Evolutionary conservation across 1,140 invertebrate species (phyloP), one percentile per base, ranked within the genome.

Genomic region (Colletes latitarsis): DNA sequence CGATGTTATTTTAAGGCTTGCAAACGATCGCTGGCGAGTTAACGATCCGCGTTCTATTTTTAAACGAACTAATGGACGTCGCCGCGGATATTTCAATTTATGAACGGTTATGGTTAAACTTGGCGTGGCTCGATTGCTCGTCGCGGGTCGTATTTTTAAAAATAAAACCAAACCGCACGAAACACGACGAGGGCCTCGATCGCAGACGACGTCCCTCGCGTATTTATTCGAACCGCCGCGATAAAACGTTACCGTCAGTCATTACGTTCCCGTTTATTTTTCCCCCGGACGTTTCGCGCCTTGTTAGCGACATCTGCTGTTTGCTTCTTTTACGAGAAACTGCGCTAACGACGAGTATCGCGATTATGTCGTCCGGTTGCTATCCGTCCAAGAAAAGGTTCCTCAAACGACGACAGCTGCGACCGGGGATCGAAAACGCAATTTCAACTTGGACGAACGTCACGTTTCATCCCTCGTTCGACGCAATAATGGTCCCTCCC

Each of bases 241-340:
- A 53, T 41, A 39, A 63, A 62, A 63, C 19, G 21, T 15, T 15
- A 41, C 9, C 46, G 62, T 19, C 30, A 15, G 46, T 75, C n/a
- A 66, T 66, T 43, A 49, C 10, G 62, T 63, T 66, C 39, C 15
- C 71, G 9, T 55, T 75, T 55, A 66, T 75, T 57, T n/a, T 66
- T 63, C 17, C 62, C 39, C 17, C 6, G n/a, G 39, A 43, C 46
- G n/a, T 68, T 69, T 52, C 52, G 21, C 58, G 58, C 53, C 81
- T 78, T 75, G 49, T 74, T 75, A 66, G 39, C 14, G 43, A 30
- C 60, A 82, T 60, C 55, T 46, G 60, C 52, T 72, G 60, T 71
- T 83, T 83, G 43, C 77, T 77, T 72, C 49, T n/a, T 19, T 53
- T 81, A 17, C 58, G 17, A 30, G 58, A 17, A 82, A 12, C 46